Evolutionary conservation across 2,888 invertebrate species (phyloP).

Genomic region (Protula sp.): DNA sequence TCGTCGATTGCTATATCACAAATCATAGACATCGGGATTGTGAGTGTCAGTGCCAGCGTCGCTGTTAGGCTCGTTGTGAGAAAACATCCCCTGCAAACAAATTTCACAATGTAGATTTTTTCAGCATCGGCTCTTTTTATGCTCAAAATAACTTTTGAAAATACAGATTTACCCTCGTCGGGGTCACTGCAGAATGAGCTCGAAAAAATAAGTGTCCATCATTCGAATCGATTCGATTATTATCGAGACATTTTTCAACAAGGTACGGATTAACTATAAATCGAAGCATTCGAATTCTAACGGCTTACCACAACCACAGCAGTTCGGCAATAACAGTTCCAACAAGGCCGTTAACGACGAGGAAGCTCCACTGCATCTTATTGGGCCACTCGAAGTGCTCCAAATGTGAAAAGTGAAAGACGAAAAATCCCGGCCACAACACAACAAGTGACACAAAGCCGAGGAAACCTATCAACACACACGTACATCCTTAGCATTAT

Average conservation of each 20-base stretch:
- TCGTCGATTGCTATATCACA: conserved; percentile 72
- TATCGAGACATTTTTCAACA: too few relatives aligned
- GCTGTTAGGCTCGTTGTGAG: conserved; percentile 86
- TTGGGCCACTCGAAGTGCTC: conserved; percentile 84
- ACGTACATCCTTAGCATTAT: too few relatives aligned
- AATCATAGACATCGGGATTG: conserved; percentile 82
- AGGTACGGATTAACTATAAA: too few relatives aligned
- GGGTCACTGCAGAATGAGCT: too few relatives aligned
- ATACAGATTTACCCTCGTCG: background rate
- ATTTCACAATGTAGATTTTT: too few relatives aligned
- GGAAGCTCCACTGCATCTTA: conserved; percentile 70
- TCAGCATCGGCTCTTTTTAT: background rate
- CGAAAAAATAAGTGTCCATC: too few relatives aligned
- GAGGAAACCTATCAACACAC: conserved; percentile 71
- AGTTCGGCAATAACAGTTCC: conserved; percentile 89
- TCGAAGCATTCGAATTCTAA: too few relatives aligned
- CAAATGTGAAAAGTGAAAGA: conserved; percentile 72
- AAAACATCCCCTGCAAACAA: conserved; percentile 76
- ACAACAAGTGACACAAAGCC: conserved; percentile 83
- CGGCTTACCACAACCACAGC: conserved; percentile 84
- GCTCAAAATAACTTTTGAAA: background rate
- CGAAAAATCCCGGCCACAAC: conserved; percentile 83
- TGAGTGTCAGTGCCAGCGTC: conserved; percentile 77
- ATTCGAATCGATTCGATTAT: too few relatives aligned
- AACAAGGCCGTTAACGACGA: conserved; percentile 79